Percentiles rank a stretch among this genome's conserved stretches.
Conservation (phyloP, 2,797 vertebrate species). For the Prunella strophiata region DNA sequence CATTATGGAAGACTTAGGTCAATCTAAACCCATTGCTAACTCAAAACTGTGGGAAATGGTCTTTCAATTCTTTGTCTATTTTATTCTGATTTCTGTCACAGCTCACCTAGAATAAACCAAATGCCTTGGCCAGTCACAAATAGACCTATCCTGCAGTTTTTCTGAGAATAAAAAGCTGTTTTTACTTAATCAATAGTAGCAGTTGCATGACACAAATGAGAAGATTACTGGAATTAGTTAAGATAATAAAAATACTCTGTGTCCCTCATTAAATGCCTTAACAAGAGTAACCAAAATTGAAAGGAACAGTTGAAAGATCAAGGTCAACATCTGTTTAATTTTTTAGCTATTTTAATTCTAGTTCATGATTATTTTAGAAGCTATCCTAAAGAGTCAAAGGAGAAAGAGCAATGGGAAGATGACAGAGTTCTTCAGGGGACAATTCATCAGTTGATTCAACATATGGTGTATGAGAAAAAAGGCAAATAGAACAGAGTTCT, state of each 20-base stretch:
- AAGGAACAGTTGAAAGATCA: slow-evolving; percentile 50
- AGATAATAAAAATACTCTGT: slow-evolving; percentile 50
- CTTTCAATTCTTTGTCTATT: not conserved
- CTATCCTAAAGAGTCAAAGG: slow-evolving; percentile 6
- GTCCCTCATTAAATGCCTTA: slow-evolving; percentile 16
- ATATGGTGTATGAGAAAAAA: slow-evolving; percentile 1
- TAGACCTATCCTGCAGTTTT: not conserved
- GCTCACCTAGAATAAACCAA: slow-evolving; percentile 14
- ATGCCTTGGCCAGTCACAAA: not conserved
- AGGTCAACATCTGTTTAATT: slow-evolving; percentile 60
- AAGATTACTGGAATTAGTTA: slow-evolving; percentile 21
- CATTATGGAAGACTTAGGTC: not conserved
- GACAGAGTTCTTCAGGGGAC: slow-evolving; percentile 7
- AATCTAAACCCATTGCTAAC: not conserved
- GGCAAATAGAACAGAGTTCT: not conserved
- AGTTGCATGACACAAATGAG: slow-evolving; percentile 13
- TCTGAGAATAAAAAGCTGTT: slow-evolving; percentile 7
- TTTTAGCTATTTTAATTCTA: slow-evolving; percentile 50
- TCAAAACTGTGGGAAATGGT: not conserved
- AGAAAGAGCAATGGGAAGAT: slow-evolving; percentile 3
- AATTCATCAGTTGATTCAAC: slow-evolving; percentile 9
- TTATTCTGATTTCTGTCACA: not conserved
- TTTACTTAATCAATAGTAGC: slow-evolving; percentile 42
- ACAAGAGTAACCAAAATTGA: slow-evolving; percentile 26
- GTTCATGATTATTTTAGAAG: slow-evolving; percentile 16